Base-by-base conservation (phyloP, 2,797 vertebrate genomes). In the Harpagifer antarcticus region DNA sequence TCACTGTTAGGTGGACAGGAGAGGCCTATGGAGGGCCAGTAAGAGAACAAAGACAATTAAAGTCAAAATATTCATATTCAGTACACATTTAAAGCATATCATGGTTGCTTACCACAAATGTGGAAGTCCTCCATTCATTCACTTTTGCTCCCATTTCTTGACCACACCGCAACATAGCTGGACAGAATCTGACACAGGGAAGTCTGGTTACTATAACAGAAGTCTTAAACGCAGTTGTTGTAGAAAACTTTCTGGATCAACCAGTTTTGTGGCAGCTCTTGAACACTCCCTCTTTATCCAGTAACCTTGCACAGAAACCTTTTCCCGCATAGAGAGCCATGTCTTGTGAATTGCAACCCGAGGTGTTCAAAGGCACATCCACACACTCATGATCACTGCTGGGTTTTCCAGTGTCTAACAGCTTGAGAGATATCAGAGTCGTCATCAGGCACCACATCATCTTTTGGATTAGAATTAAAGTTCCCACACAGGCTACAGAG, bases 401-500 rank as follows among this genome's bases (percentile, higher is more conserved):
- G 9, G 9, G 37, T 79, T 73, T 49, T 42, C 68, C 74, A 77
- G 2, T 65, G 7, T 64, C 20, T 50, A 27, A 77, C n/a, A 3
- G 78, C 61, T 23, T 68, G 55, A 72, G 57, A 66, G 2, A 73
- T 48, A 67, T 81, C 68, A 53, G 64, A 54, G 13, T 70, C 14
- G 1, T 60, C 37, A 0, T 78, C 48, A 2, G 9, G 9, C 5
- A 72, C 52, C 49, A 58, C 5, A 56, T 86, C 84, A 52, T 81
- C 85, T 20, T 84, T 65, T 66, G 77, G 58, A 78, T 86, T 17
- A 31, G 8, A 52, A 57, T 88, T 87, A 37, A 89, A 84, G 53
- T 86, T 87, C 27, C 74, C 63, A 45, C 78, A 94, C 20, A 95
- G 79, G 37, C 93, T 93, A 82, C 90, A 94, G 31, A 94, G 83